Evolutionary conservation across 2,888 invertebrate species (phyloP).

Genomic region (Papilio protenor): DNA sequence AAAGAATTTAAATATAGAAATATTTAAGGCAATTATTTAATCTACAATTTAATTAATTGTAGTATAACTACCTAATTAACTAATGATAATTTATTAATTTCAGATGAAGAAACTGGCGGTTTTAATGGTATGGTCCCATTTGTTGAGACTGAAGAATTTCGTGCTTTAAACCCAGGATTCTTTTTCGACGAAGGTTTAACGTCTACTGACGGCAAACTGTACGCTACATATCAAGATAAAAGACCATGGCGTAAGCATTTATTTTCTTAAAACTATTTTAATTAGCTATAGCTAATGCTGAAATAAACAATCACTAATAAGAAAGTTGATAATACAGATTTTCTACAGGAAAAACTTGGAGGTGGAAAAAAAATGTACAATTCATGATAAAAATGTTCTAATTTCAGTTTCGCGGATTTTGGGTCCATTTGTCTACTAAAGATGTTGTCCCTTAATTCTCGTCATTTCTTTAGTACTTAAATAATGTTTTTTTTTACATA

Average conservation of each 20-base stretch:
- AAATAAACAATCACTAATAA: too few relatives aligned
- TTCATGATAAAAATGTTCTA: background rate
- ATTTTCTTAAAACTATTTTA: background rate
- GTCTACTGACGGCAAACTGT: constrained; percentile 68
- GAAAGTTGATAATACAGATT: too few relatives aligned
- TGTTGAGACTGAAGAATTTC: constrained; percentile 87
- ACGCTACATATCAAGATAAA: constrained; percentile 87
- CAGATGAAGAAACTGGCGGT: constrained; percentile 94
- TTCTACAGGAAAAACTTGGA: too few relatives aligned
- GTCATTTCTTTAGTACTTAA: background rate
- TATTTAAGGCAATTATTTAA: background rate
- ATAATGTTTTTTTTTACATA: too few relatives aligned
- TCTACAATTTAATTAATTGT: background rate
- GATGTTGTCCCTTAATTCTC: background rate
- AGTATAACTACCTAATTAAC: too few relatives aligned
- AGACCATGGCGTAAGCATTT: constrained; percentile 90
- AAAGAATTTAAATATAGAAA: background rate
- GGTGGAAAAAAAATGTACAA: too few relatives aligned
- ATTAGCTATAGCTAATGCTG: background rate
- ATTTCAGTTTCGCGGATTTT: too few relatives aligned
- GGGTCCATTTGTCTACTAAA: background rate
- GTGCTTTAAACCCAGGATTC: constrained; percentile 90
- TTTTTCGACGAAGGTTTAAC: constrained; percentile 93
- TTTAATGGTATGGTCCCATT: constrained; percentile 89
- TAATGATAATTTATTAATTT: background rate